Base-by-base conservation (phyloP, 2,113 vertebrate genomes). In the Lathamus discolor region DNA sequence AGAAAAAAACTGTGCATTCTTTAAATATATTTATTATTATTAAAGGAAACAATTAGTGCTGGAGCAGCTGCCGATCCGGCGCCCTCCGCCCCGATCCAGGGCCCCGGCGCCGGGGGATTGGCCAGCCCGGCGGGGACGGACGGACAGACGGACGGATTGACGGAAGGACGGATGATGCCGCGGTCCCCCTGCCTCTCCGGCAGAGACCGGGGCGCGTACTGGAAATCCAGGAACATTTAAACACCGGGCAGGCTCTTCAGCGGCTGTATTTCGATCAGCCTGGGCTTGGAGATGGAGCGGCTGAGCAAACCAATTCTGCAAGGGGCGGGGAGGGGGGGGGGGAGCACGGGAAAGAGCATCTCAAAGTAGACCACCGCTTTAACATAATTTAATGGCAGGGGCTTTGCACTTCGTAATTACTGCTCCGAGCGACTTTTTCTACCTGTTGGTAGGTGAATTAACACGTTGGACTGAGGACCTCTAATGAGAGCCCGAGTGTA, bases 371-470 rank as follows among this genome's bases (percentile, higher is more conserved):
- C 61, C 82, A 28, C 43, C n/a, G 31, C 51, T 94, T 79, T 61
- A 75, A 82, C 78, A n/a, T 54, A 74, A 85, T 91, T 61, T 91
- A 51, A 51, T 66, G 81, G 43, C 83, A 44, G 64, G 88, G 73
- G 33, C 63, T 90, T 66, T 76, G 74, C 78, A 54, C 44, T 90
- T 81, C 82, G 1, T 57, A 80, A 94, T 94, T 96, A 96, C 84
- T 90, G 93, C 78, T 76, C 72, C 35, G 72, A 95, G 84, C 18
- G 88, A 91, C 82, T 93, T 85, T 96, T 92, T 93, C 79, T 95
- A 97, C 86, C 78, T 96, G 94, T 92, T 94, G 88, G 95, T 92
- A 95, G 92, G 88, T 92, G 87, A 88, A 92, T 97, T 95, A 94
- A 93, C 63, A 83, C 70, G 43, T 91, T 86, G 93, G 76, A 55